Evolutionary conservation across 35 echinoderm and acorn worm species (phyloP).

Genomic region (Heliocidaris erythrogramma): DNA sequence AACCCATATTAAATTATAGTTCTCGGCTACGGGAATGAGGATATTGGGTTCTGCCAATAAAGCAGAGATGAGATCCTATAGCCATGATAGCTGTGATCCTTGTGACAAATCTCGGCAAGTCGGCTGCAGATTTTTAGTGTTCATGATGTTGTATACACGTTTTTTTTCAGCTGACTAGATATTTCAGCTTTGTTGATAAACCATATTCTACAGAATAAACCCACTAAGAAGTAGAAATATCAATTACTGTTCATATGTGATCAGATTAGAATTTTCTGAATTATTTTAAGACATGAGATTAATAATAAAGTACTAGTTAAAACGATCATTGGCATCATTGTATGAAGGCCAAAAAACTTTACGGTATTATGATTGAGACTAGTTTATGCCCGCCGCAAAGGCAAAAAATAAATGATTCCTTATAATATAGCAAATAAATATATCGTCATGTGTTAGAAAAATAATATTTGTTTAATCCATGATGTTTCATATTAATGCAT

Average conservation of each 20-base stretch:
- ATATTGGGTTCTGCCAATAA: slow-evolving; percentile 11
- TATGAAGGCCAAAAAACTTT: no score
- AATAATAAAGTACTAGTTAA: no score
- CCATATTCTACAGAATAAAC: background rate
- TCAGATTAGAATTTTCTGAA: background rate
- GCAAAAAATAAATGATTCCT: no score
- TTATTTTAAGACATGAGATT: no score
- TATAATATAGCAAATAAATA: no score
- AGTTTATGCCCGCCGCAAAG: no score
- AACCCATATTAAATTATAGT: slow-evolving; percentile 26
- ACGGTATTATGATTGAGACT: no score
- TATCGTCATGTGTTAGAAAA: no score
- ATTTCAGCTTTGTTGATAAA: background rate
- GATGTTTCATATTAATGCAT: no score
- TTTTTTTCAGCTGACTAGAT: background rate
- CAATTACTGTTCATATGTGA: background rate
- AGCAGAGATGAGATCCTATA: background rate
- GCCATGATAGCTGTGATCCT: background rate
- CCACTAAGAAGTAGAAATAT: background rate
- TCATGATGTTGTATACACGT: background rate
- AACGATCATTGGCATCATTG: no score
- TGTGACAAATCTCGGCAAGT: background rate
- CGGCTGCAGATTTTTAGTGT: background rate
- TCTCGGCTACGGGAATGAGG: background rate
- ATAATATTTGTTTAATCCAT: no score